Base-by-base conservation (phyloP, 2,113 vertebrate species). In the Ceyx margarethae region DNA sequence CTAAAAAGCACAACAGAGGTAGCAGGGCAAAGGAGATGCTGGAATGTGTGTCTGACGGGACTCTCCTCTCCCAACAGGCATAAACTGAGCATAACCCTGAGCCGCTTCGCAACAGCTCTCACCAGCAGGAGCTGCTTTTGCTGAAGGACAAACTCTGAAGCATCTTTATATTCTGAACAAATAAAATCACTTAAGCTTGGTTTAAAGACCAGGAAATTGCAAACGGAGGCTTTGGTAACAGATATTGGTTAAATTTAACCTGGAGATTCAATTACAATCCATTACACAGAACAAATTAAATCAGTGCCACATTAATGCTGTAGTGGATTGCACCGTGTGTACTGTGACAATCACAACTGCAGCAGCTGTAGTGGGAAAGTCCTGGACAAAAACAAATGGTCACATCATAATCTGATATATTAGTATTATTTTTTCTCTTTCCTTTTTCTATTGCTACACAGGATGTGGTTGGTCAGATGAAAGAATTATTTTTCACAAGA, bases 211-310 rank as follows among this genome's bases (percentile, higher is more conserved):
- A 37, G 20, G 26, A 85, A 92, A 89, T 28, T 66, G 54, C 35
- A 72, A 78, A 65, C 19, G 73, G 29, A 29, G 9, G 40, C 37
- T 87, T 82, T 58, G 67, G 58, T 76, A 86, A 81, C 15, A 65
- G 58, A 17, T 9, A 45, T 13, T 11, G 0, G 29, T 93, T 89
- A 89, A 73, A 76, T 85, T 91, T 87, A 94, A 91, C 78, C 60
- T 81, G 58, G 51, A 69, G 66, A 87, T 90, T 90, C 62, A 91
- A 69, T 91, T 94, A 91, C 51, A 73, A 40, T 51, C 67, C 54
- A 82, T 85, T 90, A 90, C 64, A 69, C 29, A 74, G 95, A 92
- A 69, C 20, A 90, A 84, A 95, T 84, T 68, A 73, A 85, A 91
- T 87, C 78, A 89, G 29, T 10, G 40, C 31, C 54, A 73, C 0